Percentiles rank a stretch among this genome's conserved stretches.
Evolutionary conservation across 2,797 vertebrate species (phyloP).

Genomic region (Malurus leucopterus): DNA sequence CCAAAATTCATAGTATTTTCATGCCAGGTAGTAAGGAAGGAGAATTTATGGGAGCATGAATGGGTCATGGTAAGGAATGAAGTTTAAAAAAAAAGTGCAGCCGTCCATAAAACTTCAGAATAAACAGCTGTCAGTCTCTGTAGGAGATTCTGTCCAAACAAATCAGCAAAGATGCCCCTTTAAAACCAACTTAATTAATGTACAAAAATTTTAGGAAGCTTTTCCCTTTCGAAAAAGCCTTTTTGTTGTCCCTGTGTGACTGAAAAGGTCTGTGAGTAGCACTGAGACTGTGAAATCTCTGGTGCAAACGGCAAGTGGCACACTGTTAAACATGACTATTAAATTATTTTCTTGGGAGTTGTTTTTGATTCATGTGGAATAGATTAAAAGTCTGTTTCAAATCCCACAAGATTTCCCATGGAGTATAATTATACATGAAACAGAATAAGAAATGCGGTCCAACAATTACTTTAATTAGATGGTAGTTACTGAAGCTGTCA

Average conservation of each 20-base stretch:
- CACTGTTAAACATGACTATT: conserved; percentile 65
- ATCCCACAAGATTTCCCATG: conserved; percentile 61
- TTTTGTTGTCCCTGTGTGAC: conserved; percentile 34
- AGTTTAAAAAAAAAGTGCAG: neutral
- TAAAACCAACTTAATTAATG: conserved; percentile 54
- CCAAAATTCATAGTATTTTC: neutral
- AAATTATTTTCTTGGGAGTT: conserved; percentile 68
- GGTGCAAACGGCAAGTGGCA: neutral
- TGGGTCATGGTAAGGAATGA: neutral
- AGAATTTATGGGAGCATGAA: neutral
- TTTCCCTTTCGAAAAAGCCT: conserved; percentile 2
- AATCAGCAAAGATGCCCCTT: neutral
- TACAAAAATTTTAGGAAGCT: neutral
- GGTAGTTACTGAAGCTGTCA: conserved; percentile 62
- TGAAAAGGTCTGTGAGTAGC: conserved; percentile 1
- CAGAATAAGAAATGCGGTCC: conserved; percentile 68
- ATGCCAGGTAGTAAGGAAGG: neutral
- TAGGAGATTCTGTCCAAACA: neutral
- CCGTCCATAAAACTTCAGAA: neutral
- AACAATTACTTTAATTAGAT: conserved; percentile 74
- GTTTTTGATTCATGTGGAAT: conserved; percentile 71
- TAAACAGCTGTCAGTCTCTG: neutral
- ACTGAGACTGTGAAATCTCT: conserved; percentile 20
- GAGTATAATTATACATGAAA: conserved; percentile 72
- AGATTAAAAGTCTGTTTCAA: conserved; percentile 70